phyloP scores from a whole-genome alignment of 1,140 invertebrate genomes.

The Conus betulinus region DNA sequence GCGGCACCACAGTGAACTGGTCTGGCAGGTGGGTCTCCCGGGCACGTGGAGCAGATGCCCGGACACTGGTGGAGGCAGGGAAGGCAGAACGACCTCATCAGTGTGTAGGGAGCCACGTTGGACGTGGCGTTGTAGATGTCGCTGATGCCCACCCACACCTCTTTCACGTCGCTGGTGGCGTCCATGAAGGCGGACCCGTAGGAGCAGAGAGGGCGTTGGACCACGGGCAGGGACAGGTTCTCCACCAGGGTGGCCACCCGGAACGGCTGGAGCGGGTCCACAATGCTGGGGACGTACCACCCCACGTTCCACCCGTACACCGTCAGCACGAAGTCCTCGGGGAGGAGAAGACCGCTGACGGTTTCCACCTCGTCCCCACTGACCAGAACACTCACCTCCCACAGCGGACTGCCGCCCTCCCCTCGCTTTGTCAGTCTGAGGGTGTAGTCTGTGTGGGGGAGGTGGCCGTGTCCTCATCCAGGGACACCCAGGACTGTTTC shows the following conservation, averaged over 20 bases:
- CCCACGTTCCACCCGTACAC: slow-evolving; percentile 14
- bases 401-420: neutral
- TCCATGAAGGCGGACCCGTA: slow-evolving; percentile 49
- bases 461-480: neutral
- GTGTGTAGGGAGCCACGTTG: slow-evolving; percentile 12
- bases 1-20: neutral
- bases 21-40: neutral
- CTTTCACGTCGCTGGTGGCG: slow-evolving; percentile 42
- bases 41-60: slow-evolving; percentile 21
- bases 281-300: neutral
- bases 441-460: neutral
- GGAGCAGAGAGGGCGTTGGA: slow-evolving; percentile 26
- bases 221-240: slow-evolving; percentile 27
- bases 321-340: neutral
- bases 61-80: slow-evolving; percentile 31
- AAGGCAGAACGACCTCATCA: slow-evolving; percentile 31
- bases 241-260: slow-evolving; percentile 23
- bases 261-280: slow-evolving; percentile 32
- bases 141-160: slow-evolving; percentile 49
- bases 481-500: slow-evolving; percentile 4
- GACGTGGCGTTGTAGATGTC: slow-evolving; percentile 36
- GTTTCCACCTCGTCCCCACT: neutral
- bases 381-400: neutral
- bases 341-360: slow-evolving; percentile 20
- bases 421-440: neutral